phyloP scores from a whole-genome alignment of 2,113 vertebrate genomes.

The Callipepla californica region DNA sequence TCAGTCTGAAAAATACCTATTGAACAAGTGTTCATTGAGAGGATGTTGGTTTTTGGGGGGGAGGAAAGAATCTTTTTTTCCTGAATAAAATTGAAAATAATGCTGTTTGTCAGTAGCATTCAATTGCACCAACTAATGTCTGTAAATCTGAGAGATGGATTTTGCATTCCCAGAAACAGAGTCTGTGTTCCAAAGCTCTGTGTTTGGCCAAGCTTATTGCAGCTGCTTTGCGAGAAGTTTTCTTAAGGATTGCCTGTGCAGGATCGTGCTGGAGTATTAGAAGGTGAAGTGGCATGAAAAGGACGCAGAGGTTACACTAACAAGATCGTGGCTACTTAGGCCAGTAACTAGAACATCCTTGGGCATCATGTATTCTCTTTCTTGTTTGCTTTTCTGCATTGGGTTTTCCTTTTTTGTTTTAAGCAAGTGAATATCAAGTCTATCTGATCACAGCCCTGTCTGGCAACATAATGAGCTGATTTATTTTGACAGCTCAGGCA shows the following conservation, averaged over 20 bases:
- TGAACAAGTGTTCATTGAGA: neutral
- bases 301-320: neutral
- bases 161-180: neutral
- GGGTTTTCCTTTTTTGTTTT: neutral
- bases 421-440: neutral
- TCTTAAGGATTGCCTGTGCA: rapidly evolving
- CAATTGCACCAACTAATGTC: neutral
- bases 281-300: neutral
- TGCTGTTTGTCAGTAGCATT: neutral
- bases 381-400: neutral
- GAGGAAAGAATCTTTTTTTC: neutral
- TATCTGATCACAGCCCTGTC: neutral
- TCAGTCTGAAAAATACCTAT: neutral
- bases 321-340: rapidly evolving
- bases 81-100: neutral
- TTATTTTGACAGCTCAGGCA: constrained; percentile 13
- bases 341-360: neutral
- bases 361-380: neutral
- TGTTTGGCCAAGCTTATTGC: rapidly evolving
- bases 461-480: neutral
- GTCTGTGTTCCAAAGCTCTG: neutral
- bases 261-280: neutral
- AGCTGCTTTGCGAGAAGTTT: neutral
- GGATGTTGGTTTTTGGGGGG: neutral
- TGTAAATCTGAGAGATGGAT: neutral